Base-by-base conservation (phyloP, 2,888 invertebrate genomes). In the Hirudinaria manillensis region DNA sequence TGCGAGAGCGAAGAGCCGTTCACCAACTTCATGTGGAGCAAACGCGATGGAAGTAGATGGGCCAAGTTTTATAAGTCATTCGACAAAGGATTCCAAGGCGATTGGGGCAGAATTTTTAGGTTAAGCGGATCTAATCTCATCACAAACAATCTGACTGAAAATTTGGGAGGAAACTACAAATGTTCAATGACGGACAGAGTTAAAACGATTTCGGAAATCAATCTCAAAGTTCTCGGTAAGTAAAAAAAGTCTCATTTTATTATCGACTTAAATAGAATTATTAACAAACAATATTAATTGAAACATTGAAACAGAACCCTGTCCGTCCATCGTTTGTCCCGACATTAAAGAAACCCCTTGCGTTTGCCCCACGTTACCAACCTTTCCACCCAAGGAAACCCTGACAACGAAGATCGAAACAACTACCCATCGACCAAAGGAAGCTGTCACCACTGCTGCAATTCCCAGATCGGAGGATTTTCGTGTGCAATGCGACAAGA, bases 141-240 rank as follows among this genome's bases (percentile, higher is more conserved):
- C 19, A 61, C 29, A 7, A 24, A 29, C 29, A 61, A 61, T 16
- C 61, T 61, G 2, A n/a, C 61, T 27, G 29, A 61, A 61, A n/a
- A 29, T 27, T n/a, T 27, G 24, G n/a, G 29, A 16, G 29, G 29
- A 24, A 19, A 61, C 7, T 61, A 61, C 29, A 61, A 29, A 61
- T 61, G 61, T 61, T 27, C 4, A 10, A 29, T 21, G 21, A 1
- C 29, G 3, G 29, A 27, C n/a, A 29, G n/a, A 61, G 24, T 61
- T 27, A 7, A 61, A 16, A 29, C 29, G 13, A n/a, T 61, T 61
- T 24, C 61, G n/a, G 61, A 27, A 7, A 27, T 61, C 61, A 61
- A 19, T 61, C 61, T 61, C 13, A 61, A 61, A 61, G 61, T 61
- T 61, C 61, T 7, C 29, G 61, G 24, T 61, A 19, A 61, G 29